These are phyloP conservation scores for Liodrosophila aerea DNA, from an alignment of 2,888 invertebrate species.

Conservation along the genomic window DNA sequence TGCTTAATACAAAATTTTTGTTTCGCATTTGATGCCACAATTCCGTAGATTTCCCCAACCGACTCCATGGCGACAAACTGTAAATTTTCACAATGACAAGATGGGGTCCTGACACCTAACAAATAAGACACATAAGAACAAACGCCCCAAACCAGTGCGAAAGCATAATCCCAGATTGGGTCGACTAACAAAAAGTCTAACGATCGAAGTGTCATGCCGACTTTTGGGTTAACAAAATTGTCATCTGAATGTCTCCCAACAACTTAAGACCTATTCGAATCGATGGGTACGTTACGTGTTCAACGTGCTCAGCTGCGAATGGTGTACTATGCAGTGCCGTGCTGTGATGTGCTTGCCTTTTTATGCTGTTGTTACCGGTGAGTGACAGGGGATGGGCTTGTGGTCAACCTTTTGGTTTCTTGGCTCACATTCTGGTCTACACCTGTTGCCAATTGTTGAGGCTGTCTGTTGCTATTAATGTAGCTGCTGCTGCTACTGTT, in stretches of 20 bases:
- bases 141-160: constrained; percentile 56
- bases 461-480: constrained; percentile 26
- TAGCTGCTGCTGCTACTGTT: constrained; percentile 16
- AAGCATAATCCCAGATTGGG: constrained; percentile 60
- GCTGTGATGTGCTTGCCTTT: constrained; percentile 26
- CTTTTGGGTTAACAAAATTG: constrained; percentile 43
- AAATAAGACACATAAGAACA: constrained; percentile 45
- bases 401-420: constrained; percentile 52
- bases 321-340: constrained; percentile 28
- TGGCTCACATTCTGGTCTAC: constrained; percentile 53
- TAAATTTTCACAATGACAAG: constrained; percentile 69
- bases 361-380: constrained; percentile 31
- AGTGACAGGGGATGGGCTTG: constrained; percentile 54
- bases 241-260: constrained; percentile 38
- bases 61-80: constrained; percentile 51
- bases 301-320: constrained; percentile 27
- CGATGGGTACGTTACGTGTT: constrained; percentile 60
- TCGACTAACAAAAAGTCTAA: constrained; percentile 19
- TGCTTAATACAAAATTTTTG: constrained; percentile 61
- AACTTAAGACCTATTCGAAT: constrained; percentile 61
- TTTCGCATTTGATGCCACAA: constrained; percentile 65
- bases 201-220: constrained; percentile 25
- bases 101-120: constrained; percentile 60
- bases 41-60: constrained; percentile 70
- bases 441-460: constrained; percentile 72